These are phyloP conservation scores for Corydoras sp. DNA, from an alignment of 2,113 vertebrate species.

Conservation along the genomic window DNA sequence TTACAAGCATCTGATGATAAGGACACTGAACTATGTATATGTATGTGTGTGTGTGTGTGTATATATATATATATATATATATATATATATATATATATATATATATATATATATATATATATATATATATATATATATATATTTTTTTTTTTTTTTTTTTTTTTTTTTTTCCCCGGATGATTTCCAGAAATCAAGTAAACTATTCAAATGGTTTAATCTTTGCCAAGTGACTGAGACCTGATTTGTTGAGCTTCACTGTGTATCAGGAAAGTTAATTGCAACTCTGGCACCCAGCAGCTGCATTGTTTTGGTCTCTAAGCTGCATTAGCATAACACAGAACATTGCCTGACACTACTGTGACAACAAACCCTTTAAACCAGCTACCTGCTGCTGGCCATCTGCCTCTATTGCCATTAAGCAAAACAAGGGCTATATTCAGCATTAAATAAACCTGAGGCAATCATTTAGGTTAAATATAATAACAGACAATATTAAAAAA, in stretches of 20 bases:
- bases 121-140: too few relatives aligned
- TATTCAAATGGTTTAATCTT: neutral
- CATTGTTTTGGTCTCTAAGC: constrained; percentile 8
- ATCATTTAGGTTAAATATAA: constrained; percentile 3
- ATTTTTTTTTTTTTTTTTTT: too few relatives aligned
- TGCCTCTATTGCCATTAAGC: constrained; percentile 11
- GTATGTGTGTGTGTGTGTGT: too few relatives aligned
- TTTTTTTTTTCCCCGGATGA: too few relatives aligned
- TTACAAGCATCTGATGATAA: too few relatives aligned
- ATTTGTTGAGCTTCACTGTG: constrained; percentile 3
- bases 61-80: too few relatives aligned
- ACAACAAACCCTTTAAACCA: constrained; percentile 24
- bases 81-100: too few relatives aligned
- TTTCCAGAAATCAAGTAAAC: too few relatives aligned
- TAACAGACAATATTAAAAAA: neutral
- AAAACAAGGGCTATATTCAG: constrained; percentile 5
- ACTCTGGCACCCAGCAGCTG: constrained; percentile 7
- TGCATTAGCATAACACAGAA: constrained; percentile 24
- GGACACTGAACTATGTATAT: too few relatives aligned
- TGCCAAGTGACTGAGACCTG: neutral
- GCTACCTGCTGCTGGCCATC: constrained; percentile 17
- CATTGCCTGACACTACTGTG: neutral
- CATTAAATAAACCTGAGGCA: constrained; percentile 5
- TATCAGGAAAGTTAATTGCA: constrained; percentile 4
- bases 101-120: too few relatives aligned